These are phyloP conservation scores for Oncorhynchus clarkii DNA, from an alignment of 2,113 vertebrate genomes.

Conservation along the genomic window DNA sequence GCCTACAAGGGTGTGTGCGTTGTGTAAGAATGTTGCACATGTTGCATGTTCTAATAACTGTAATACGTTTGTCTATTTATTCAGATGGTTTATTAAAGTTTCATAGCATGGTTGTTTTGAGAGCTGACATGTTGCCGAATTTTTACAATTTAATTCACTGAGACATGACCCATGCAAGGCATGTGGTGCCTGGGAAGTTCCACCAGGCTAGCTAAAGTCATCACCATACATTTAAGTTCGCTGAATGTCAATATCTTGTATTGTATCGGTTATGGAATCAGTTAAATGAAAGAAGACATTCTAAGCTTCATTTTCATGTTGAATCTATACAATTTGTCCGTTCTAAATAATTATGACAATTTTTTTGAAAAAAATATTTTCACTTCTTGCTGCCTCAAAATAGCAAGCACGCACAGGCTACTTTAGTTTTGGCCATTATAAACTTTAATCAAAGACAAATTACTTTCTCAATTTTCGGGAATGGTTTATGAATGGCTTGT, in stretches of 20 bases:
- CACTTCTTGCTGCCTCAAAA: background rate
- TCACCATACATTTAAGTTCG: conserved; percentile 58
- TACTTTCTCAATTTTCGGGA: conserved; percentile 76
- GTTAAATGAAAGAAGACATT: conserved; percentile 36
- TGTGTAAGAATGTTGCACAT: background rate
- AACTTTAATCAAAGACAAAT: background rate
- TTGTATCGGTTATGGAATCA: conserved; percentile 6
- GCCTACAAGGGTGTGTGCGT: no score
- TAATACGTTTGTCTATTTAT: background rate
- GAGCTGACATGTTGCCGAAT: background rate
- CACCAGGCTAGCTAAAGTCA: conserved; percentile 52
- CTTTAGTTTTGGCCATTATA: conserved; percentile 47
- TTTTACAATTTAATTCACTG: conserved; percentile 39
- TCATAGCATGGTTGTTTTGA: background rate
- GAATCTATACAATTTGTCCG: conserved; percentile 45
- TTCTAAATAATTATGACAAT: conserved; percentile 75
- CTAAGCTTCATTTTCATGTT: conserved; percentile 75
- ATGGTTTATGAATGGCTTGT: conserved; percentile 42
- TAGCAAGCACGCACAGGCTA: conserved; percentile 35
- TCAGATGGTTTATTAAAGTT: background rate
- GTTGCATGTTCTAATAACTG: background rate
- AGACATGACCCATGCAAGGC: conserved; percentile 71
- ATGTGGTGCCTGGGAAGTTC: conserved; percentile 70
- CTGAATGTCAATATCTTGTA: conserved; percentile 27
- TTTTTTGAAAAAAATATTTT: conserved; percentile 67